Conservation (phyloP, 2,113 vertebrate genomes). For the Potamarius usumacintae region DNA sequence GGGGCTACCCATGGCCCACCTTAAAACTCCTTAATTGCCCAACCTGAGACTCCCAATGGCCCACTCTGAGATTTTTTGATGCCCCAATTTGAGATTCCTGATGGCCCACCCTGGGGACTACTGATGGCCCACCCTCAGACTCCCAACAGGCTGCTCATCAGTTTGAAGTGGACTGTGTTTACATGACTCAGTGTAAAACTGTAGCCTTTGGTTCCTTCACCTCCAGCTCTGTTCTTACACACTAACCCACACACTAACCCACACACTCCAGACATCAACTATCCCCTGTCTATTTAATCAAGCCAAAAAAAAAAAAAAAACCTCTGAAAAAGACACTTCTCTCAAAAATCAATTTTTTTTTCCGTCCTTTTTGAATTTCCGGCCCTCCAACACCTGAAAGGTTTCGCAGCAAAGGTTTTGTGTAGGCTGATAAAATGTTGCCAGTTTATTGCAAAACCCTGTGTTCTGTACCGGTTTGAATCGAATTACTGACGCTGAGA, state of each 20-base stretch:
- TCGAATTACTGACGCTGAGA: constrained; percentile 18
- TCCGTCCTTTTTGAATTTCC: constrained; percentile 18
- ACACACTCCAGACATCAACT: constrained; percentile 34
- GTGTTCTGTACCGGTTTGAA: neutral
- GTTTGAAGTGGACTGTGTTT: constrained; percentile 28
- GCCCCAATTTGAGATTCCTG: neutral
- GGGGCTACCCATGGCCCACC: neutral
- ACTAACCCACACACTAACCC: constrained; percentile 45
- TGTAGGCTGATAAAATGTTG: constrained; percentile 23
- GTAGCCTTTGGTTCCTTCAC: constrained; percentile 28
- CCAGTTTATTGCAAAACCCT: constrained; percentile 22
- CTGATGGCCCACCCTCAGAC: neutral
- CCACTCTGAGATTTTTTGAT: neutral
- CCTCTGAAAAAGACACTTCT: neutral
- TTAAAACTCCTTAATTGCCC: neutral
- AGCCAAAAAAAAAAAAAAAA: neutral
- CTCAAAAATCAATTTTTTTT: neutral
- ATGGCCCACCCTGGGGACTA: neutral
- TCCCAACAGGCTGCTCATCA: neutral
- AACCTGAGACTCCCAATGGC: neutral
- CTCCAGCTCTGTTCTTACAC: constrained; percentile 28
- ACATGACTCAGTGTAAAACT: constrained; percentile 44
- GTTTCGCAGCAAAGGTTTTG: constrained; percentile 8
- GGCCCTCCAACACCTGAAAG: constrained; percentile 9
- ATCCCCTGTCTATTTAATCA: constrained; percentile 18